These are phyloP conservation scores for Tethya wilhelma DNA, from an alignment of 37 sponge, comb jelly and placozoan genomes.

Conservation along the genomic window DNA sequence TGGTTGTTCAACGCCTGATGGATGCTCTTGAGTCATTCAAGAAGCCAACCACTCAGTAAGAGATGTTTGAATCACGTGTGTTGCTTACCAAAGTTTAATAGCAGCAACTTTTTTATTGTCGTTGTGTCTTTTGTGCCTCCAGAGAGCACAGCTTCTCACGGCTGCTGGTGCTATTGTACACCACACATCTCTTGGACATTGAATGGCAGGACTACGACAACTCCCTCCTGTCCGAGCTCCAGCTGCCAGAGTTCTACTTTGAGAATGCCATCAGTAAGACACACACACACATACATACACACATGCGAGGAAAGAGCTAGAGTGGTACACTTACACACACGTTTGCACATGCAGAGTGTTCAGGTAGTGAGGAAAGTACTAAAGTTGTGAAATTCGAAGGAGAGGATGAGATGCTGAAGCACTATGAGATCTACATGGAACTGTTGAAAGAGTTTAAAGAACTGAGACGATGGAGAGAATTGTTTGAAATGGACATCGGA, in stretches of 20 bases:
- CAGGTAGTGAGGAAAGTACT: slow-evolving; percentile 5
- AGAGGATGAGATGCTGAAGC: slow-evolving; percentile 75
- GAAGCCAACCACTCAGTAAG: slow-evolving; percentile 22
- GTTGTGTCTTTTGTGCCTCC: not conserved
- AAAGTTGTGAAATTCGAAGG: slow-evolving; percentile 45
- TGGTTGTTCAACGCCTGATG: slow-evolving; percentile 38
- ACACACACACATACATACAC: not conserved
- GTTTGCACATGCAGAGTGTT: slow-evolving; percentile 16
- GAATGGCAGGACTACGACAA: slow-evolving; percentile 90
- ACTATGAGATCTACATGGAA: slow-evolving; percentile 51
- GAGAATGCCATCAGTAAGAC: slow-evolving; percentile 61
- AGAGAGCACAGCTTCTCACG: slow-evolving; percentile 31
- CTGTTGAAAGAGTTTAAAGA: slow-evolving; percentile 28
- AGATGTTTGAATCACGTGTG: no score
- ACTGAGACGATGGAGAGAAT: not conserved
- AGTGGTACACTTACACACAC: not conserved
- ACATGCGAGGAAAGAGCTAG: not conserved
- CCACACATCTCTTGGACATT: slow-evolving; percentile 72
- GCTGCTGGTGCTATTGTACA: slow-evolving; percentile 30
- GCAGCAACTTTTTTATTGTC: not conserved
- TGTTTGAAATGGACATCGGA: not conserved
- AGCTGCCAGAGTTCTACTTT: slow-evolving; percentile 73
- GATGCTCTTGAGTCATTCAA: slow-evolving; percentile 23
- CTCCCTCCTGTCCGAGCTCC: slow-evolving; percentile 59
- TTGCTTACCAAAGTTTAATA: not conserved